Evolutionary conservation across 2,888 invertebrate genomes (phyloP).

Genomic region (Polydrusus cervinus): DNA sequence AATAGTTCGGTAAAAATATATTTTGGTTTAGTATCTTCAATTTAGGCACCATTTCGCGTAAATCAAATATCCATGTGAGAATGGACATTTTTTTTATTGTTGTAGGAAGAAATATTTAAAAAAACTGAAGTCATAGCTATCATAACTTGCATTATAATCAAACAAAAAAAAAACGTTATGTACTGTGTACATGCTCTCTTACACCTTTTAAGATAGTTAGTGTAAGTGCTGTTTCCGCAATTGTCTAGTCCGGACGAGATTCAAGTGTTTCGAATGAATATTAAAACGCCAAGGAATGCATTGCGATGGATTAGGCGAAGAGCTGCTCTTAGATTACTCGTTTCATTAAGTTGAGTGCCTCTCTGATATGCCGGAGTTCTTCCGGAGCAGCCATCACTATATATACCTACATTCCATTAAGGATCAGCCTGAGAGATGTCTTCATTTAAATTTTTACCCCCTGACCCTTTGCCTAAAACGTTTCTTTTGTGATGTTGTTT

Average conservation of each 20-base stretch:
- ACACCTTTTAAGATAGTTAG: slow-evolving; percentile 63
- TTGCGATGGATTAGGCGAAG: slow-evolving; percentile 71
- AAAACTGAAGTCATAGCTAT: too few relatives aligned
- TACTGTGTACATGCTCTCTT: slow-evolving; percentile 53
- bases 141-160: too few relatives aligned
- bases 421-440: slow-evolving; percentile 66
- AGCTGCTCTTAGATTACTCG: slow-evolving; percentile 72
- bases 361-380: slow-evolving; percentile 69
- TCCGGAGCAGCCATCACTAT: slow-evolving; percentile 62
- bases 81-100: too few relatives aligned
- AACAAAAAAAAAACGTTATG: too few relatives aligned
- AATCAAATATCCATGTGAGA: too few relatives aligned
- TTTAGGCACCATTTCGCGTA: too few relatives aligned
- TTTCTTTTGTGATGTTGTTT: slow-evolving; percentile 50
- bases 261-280: slow-evolving; percentile 70
- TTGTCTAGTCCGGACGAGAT: slow-evolving; percentile 67
- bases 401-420: slow-evolving; percentile 67
- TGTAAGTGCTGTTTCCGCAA: slow-evolving; percentile 69
- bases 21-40: too few relatives aligned
- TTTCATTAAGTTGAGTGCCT: slow-evolving; percentile 76
- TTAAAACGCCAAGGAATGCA: slow-evolving; percentile 71
- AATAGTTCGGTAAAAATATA: too few relatives aligned
- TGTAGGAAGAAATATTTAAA: too few relatives aligned
- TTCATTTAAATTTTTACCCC: slow-evolving; percentile 64
- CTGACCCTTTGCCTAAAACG: slow-evolving; percentile 55